Base-by-base conservation (phyloP, 1,140 invertebrate species). In the Drosophila rufa region DNA sequence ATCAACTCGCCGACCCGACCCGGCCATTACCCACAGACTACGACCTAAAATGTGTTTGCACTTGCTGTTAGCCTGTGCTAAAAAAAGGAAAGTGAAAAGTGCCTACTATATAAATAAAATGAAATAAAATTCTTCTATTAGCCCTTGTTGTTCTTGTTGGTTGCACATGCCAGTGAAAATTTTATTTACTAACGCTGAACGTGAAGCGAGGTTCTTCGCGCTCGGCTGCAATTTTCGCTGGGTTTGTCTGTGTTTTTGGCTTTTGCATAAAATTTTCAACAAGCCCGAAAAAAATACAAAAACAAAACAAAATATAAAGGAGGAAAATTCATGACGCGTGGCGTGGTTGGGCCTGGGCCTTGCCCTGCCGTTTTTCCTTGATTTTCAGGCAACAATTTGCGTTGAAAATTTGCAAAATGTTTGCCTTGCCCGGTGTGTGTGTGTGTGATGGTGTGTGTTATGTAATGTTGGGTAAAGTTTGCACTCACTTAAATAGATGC, bases 401-500 rank as follows among this genome's bases (percentile, higher is more conserved):
- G 79, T 59, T 87, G 74, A 71, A 89, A 84, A 89, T 89, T 87
- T 89, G 77, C 66, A 84, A 78, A 87, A 89, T 87, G 73, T 89
- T 83, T 83, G 80, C 65, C 71, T 48, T 65, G 62, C 3, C 9
- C 8, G 55, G 64, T 74, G 46, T 66, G 45, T 62, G 46, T 66
- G 45, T 62, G 55, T 64, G 67, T 48, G 45, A 55, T 47, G 48
- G 58, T 65, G 64, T 40, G 47, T 33, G 38, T 86, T 87, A 84
- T 77, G 77, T 80, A 87, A 87, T 64, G 68, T 33, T 43, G 59
- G 69, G 53, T 56, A 70, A 89, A 87, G 68, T 87, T 89, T 87
- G 69, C 80, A 83, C 84, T 83, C 83, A 87, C 80, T 89, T 87
- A 87, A 87, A 87, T 89, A 84, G 76, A 89, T 83, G 84, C 83